Conservation (phyloP, 2,888 invertebrate genomes). For the Microplitis deprimator region DNA sequence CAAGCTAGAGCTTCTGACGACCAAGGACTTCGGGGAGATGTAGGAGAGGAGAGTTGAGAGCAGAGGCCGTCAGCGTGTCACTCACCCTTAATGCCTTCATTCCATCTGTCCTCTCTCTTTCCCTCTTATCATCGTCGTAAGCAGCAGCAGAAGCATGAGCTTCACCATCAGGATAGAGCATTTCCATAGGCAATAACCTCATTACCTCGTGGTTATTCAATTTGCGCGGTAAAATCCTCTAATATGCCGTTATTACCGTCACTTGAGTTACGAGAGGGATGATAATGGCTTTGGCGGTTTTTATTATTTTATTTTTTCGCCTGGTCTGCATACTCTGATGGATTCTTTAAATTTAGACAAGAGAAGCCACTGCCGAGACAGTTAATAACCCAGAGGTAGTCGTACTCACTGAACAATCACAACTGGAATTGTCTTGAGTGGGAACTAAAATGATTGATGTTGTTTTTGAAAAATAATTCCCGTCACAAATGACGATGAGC, state of each 20-base stretch:
- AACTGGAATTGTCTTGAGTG: conserved; percentile 33
- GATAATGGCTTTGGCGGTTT: conserved; percentile 45
- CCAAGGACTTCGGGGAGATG: conserved; percentile 30
- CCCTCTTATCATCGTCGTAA: conserved; percentile 36
- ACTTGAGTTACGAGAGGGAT: conserved; percentile 35
- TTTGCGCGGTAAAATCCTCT: conserved; percentile 68
- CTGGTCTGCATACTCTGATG: not conserved
- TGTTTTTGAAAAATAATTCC: conserved; percentile 46
- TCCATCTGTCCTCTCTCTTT: conserved; percentile 56
- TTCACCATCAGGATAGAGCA: conserved; percentile 12
- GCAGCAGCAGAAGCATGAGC: not conserved
- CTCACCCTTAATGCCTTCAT: conserved; percentile 67
- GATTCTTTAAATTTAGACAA: not conserved
- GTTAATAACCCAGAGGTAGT: not conserved
- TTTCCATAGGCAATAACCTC: conserved; percentile 57
- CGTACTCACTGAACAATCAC: conserved; percentile 9
- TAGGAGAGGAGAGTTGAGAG: conserved; percentile 20
- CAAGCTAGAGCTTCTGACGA: conserved; percentile 41
- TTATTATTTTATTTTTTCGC: not conserved
- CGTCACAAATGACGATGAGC: conserved; percentile 35
- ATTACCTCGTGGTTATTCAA: conserved; percentile 67
- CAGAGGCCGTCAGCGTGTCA: conserved; percentile 65
- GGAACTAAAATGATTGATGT: conserved; percentile 46
- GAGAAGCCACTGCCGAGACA: not conserved
- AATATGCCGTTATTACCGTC: conserved; percentile 66